phyloP scores from a whole-genome alignment of 2,888 invertebrate genomes.

The Lasius platythorax region DNA sequence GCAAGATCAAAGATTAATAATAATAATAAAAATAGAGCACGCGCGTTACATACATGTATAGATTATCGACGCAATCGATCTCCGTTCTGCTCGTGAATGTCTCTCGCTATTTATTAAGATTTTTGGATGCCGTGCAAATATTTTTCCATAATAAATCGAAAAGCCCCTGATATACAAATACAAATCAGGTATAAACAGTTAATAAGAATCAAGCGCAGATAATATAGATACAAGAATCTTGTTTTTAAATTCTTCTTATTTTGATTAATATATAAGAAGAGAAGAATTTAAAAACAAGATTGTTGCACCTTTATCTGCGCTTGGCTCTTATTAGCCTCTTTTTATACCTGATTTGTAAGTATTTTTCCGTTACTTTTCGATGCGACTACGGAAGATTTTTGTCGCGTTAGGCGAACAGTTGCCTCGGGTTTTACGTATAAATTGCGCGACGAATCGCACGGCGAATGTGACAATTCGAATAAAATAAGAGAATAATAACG shows the following conservation, averaged over 20 bases:
- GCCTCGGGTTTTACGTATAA: conserved; percentile 53
- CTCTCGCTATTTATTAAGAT: background rate
- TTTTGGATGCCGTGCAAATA: conserved; percentile 32
- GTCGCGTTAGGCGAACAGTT: conserved; percentile 44
- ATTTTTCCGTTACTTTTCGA: conserved; percentile 40
- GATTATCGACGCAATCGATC: conserved; percentile 58
- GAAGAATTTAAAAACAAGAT: too few relatives aligned
- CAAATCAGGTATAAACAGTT: too few relatives aligned
- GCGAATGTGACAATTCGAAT: conserved; percentile 60
- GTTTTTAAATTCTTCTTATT: too few relatives aligned
- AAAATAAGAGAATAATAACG: conserved; percentile 67
- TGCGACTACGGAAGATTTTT: conserved; percentile 35
- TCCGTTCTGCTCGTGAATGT: background rate
- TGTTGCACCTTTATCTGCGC: too few relatives aligned
- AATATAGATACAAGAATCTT: too few relatives aligned
- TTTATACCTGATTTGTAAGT: background rate
- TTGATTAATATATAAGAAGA: too few relatives aligned
- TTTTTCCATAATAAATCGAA: background rate
- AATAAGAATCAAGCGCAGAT: too few relatives aligned
- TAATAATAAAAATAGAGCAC: conserved; percentile 48
- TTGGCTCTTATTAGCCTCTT: too few relatives aligned
- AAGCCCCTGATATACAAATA: too few relatives aligned
- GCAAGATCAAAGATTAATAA: conserved; percentile 22
- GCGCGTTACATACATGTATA: conserved; percentile 19
- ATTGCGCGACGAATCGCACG: conserved; percentile 65